Evolutionary conservation across 1,140 invertebrate species (phyloP).

Genomic region (Bombus difficillimus): DNA sequence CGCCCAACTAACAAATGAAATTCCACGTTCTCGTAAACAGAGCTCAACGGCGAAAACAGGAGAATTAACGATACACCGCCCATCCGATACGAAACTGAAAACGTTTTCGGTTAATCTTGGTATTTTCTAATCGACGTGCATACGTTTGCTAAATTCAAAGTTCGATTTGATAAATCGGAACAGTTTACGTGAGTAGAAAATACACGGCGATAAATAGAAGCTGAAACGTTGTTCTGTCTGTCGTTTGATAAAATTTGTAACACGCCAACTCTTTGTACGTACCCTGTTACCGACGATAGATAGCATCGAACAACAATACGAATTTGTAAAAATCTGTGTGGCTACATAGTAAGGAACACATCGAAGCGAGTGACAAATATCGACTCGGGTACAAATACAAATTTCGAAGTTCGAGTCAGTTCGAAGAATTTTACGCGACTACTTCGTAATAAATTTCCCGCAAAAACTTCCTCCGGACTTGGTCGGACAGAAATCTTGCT

Average conservation of each 20-base stretch:
- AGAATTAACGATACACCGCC: not conserved
- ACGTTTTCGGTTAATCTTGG: not conserved
- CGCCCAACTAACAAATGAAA: not conserved
- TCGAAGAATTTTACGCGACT: no score
- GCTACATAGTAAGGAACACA: no score
- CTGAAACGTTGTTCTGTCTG: not conserved
- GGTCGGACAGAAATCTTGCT: no score
- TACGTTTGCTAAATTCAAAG: not conserved
- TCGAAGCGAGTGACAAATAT: no score
- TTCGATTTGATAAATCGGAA: not conserved
- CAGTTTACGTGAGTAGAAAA: not conserved
- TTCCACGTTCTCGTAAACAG: not conserved
- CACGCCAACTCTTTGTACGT: not conserved
- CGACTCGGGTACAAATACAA: no score
- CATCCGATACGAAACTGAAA: not conserved
- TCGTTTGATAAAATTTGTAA: not conserved
- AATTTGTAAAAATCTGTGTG: no score
- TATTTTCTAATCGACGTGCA: not conserved
- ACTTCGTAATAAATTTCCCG: no score
- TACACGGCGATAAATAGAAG: not conserved
- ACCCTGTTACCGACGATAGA: not conserved
- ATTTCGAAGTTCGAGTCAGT: no score
- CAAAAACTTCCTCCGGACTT: no score
- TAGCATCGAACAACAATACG: no score
- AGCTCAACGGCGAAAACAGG: not conserved